Evolutionary conservation across 2,888 invertebrate genomes (phyloP).

Genomic region (Mechanitis mazaeus): DNA sequence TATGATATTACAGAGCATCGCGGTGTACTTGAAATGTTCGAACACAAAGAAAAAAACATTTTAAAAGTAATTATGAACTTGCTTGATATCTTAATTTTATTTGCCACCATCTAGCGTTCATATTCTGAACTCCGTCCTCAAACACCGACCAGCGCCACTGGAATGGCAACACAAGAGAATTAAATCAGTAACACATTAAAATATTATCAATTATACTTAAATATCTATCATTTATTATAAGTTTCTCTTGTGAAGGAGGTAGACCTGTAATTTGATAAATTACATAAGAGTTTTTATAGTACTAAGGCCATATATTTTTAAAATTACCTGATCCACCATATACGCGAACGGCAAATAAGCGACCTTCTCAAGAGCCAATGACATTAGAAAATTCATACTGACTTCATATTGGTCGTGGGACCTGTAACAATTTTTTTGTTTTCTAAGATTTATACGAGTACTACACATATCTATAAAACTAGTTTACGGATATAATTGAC

Average conservation of each 20-base stretch:
- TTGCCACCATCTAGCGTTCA: conserved; percentile 88
- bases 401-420: conserved; percentile 80
- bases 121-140: conserved; percentile 81
- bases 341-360: conserved; percentile 88
- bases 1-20: no score
- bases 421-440: conserved; percentile 37
- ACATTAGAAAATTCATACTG: conserved; percentile 86
- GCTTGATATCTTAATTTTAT: conserved; percentile 80
- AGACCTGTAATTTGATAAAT: no score
- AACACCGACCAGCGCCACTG: conserved; percentile 90
- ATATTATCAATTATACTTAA: no score
- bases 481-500: no score
- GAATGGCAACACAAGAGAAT: conserved; percentile 11
- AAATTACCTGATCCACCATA: conserved; percentile 83
- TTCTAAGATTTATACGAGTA: no score
- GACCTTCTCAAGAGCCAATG: conserved; percentile 86
- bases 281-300: no score
- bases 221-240: no score
- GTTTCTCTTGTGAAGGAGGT: no score
- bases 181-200: no score
- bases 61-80: conserved; percentile 10
- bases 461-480: no score
- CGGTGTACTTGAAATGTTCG: no score
- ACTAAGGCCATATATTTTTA: neutral
- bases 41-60: no score